A percentile compares a stretch with the other conserved stretches of the same genome.
Conservation (phyloP, 2,113 vertebrate genomes). For the Cryptoleucopteryx plumbea region DNA sequence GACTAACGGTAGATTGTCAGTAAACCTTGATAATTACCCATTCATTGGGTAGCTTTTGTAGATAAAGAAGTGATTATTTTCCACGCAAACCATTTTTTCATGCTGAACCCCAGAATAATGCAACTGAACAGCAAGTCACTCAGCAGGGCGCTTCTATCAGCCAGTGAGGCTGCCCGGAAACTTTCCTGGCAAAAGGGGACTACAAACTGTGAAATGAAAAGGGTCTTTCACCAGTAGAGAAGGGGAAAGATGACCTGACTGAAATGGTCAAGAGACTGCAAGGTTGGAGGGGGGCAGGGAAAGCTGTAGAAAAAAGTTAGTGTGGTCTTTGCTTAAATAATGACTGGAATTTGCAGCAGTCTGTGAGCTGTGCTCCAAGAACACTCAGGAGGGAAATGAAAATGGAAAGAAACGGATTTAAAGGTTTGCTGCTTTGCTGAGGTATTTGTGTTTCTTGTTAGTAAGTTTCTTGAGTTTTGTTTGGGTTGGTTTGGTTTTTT, state of each 20-base stretch:
- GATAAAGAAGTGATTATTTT: conserved; percentile 47
- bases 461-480: background rate
- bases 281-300: background rate
- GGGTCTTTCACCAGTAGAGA: conserved; percentile 7
- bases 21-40: conserved; percentile 34
- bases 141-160: background rate
- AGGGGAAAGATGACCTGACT: background rate
- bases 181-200: background rate
- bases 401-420: background rate
- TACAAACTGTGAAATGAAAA: conserved; percentile 7
- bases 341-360: background rate
- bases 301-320: background rate
- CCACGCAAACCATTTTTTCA: conserved; percentile 18
- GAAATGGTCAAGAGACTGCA: background rate
- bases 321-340: background rate
- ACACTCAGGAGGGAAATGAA: background rate
- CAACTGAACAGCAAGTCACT: conserved; percentile 20
- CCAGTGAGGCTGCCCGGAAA: background rate
- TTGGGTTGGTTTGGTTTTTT: background rate
- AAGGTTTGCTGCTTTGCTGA: background rate
- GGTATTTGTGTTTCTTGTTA: background rate
- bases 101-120: conserved; percentile 16
- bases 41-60: conserved; percentile 25
- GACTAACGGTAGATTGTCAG: background rate
- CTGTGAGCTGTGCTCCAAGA: background rate